Percentiles rank a stretch among this genome's conserved stretches.
Conservation (phyloP, 2,113 vertebrate species). For the Myxocyprinus asiaticus region DNA sequence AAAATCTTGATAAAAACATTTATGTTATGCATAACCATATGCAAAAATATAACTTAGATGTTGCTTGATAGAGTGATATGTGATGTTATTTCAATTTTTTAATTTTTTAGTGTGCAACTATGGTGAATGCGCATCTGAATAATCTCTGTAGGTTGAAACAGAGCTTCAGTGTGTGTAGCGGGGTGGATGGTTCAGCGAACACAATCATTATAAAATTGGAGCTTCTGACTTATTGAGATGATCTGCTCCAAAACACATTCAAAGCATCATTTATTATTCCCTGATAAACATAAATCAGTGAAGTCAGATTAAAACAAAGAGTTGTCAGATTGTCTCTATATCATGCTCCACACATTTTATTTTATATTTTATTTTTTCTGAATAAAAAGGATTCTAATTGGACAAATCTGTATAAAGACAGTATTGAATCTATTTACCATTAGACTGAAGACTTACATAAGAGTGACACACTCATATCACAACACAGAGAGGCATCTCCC, state of each 20-base stretch:
- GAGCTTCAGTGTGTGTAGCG: neutral
- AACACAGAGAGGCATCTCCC: constrained; percentile 19
- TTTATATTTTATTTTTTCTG: neutral
- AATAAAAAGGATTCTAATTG: too few species aligned
- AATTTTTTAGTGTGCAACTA: too few species aligned
- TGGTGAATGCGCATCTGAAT: neutral
- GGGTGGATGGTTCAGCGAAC: constrained; percentile 9
- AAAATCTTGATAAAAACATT: neutral
- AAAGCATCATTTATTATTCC: neutral
- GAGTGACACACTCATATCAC: neutral
- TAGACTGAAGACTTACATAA: constrained; percentile 27
- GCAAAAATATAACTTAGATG: neutral
- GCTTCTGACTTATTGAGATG: constrained; percentile 2
- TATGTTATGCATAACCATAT: neutral
- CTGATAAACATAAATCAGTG: neutral
- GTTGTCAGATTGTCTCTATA: neutral
- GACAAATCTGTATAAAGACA: neutral
- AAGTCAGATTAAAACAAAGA: neutral
- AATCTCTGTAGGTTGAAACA: constrained; percentile 7
- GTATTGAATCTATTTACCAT: constrained; percentile 9
- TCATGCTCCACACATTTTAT: neutral
- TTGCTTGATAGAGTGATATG: neutral
- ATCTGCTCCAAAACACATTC: neutral
- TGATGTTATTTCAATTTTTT: neutral
- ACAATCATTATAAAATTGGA: neutral